phyloP scores from a whole-genome alignment of 2,113 vertebrate genomes.

The Hystrix brachyura region DNA sequence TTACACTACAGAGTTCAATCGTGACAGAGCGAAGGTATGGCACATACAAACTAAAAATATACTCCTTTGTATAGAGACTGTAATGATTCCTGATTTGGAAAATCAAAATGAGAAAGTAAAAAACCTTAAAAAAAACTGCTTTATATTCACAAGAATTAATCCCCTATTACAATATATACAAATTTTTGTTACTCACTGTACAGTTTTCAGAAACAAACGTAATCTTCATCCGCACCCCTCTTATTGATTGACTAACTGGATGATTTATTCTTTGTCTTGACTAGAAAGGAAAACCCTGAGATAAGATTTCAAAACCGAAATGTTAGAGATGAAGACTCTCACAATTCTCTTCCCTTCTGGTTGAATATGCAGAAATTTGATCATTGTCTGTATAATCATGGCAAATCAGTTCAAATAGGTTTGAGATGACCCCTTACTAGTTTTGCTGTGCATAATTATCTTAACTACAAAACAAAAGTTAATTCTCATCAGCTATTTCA shows the following conservation, averaged over 20 bases:
- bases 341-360: conserved; percentile 8
- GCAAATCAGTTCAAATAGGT: neutral
- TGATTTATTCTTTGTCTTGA: neutral
- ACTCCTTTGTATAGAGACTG: neutral
- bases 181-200: neutral
- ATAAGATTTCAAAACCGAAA: conserved; percentile 10
- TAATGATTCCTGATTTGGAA: neutral
- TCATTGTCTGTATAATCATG: neutral
- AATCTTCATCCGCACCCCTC: neutral
- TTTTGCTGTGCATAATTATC: neutral
- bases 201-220: neutral
- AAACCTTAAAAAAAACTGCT: conserved; percentile 3
- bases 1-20: neutral
- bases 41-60: neutral
- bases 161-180: neutral
- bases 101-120: conserved; percentile 13
- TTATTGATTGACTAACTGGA: neutral
- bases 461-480: neutral
- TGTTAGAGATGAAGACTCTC: neutral
- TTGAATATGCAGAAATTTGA: neutral
- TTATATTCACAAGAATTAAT: conserved; percentile 32
- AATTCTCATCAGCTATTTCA: neutral
- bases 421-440: neutral
- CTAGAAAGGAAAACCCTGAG: neutral
- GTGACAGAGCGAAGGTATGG: neutral